Conservation (phyloP, 2,888 invertebrate genomes). For the Metopia argyrocephala region DNA sequence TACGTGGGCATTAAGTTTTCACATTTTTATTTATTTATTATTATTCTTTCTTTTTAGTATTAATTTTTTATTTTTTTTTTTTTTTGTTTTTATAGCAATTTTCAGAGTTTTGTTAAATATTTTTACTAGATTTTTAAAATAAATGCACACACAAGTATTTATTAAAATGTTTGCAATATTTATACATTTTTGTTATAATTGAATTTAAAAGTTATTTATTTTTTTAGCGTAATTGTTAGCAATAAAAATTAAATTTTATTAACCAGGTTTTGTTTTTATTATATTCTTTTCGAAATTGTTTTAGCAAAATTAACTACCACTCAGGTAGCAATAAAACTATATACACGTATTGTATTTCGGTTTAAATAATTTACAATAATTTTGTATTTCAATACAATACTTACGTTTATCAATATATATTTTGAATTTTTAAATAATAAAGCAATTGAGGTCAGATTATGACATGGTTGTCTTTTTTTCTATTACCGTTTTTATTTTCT, state of each 20-base stretch:
- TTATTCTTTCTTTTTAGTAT: no score
- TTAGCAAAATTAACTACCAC: not conserved
- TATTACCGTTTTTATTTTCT: no score
- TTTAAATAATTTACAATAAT: not conserved
- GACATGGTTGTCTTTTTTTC: not conserved
- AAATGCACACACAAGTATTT: not conserved
- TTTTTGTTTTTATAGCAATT: no score
- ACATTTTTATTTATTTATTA: not conserved
- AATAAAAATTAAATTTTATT: constrained; percentile 13
- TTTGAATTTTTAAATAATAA: not conserved
- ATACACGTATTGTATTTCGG: not conserved
- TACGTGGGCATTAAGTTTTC: not conserved
- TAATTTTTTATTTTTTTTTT: no score
- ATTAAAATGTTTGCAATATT: not conserved
- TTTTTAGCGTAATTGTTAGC: constrained; percentile 11
- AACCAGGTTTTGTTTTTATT: not conserved
- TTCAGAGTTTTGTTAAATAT: not conserved
- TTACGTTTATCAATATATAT: not conserved
- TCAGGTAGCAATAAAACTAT: not conserved
- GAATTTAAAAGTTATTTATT: constrained; percentile 20
- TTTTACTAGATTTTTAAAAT: not conserved
- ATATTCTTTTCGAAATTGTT: not conserved
- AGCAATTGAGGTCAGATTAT: not conserved
- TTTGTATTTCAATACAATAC: not conserved
- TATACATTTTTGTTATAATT: constrained; percentile 30